Base-by-base conservation (phyloP, 2,113 vertebrate genomes). In the Cinclus cinclus region DNA sequence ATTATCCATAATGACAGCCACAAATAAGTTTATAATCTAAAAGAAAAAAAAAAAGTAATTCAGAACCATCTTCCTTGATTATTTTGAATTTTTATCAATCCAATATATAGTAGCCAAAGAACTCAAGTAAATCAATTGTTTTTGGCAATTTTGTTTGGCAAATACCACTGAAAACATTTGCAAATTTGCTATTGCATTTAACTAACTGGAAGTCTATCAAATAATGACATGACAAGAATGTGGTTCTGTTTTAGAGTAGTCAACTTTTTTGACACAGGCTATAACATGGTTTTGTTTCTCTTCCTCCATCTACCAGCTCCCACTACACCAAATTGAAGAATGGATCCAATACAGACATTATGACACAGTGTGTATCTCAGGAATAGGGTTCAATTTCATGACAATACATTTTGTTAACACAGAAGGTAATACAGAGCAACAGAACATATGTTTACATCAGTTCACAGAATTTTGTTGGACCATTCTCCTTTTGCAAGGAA, bases 1-100 rank as follows among this genome's bases (percentile, higher is more conserved):
- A 95, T 99, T 99, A 97, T 99, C 99, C 99, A 99, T 99, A 98
- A 99, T 99, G 96, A 99, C 99, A 23, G 99, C 99, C 94, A 99
- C 99, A 97, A 99, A 99, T 81, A 99, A 98, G 94, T 99, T 99
- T 95, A 99, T 99, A 97, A 99, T 99, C 99, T 99, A 91, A 74
- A 96, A 59, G 35, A 59, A 35, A 89, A 8, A 21, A 17, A 24
- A 24, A 41, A 15, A 15, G 24, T 15, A 91, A 92, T 83, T 58
- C 28, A 92, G 31, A 87, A 85, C 11, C 52, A 74, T 52, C 33
- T 64, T 27, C 19, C 21, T 77, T 80, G 53, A 69, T 70, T 63
- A 58, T 74, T 89, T 73, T 52, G 33, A 67, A 6, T 19, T 42
- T 4, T 16, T 18, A 65, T 35, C 5, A 58, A 49, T 27, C 82